These are phyloP conservation scores for Palythoa heliodiscus DNA, from an alignment of 92 coral and sea anemone species.

Conservation along the genomic window DNA sequence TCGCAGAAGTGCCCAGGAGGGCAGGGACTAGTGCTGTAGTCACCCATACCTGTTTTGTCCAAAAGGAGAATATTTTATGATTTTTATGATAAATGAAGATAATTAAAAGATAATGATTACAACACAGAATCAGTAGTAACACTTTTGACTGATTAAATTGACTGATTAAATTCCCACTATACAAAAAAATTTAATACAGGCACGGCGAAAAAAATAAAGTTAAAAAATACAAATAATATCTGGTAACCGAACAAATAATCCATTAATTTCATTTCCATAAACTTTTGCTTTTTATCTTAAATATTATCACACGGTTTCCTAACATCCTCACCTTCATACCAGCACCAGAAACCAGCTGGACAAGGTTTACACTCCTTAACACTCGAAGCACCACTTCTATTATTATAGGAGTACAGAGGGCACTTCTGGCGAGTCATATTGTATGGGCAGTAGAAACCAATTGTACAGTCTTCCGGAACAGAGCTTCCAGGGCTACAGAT, in stretches of 20 bases:
- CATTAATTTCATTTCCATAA: no score
- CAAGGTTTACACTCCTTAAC: slow-evolving; percentile 82
- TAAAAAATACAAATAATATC: no score
- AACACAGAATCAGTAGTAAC: not conserved
- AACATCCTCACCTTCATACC: slow-evolving; percentile 69
- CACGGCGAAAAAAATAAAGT: not conserved
- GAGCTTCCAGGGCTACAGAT: slow-evolving; percentile 84
- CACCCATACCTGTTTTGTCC: slow-evolving; percentile 62
- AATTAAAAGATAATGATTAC: not conserved
- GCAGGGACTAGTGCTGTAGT: slow-evolving; percentile 79
- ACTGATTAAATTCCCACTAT: no score
- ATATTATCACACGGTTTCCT: not conserved
- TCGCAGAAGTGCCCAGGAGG: slow-evolving; percentile 90
- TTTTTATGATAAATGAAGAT: not conserved
- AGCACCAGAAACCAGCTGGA: slow-evolving; percentile 93
- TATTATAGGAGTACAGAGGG: slow-evolving; percentile 72
- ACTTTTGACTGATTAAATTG: not conserved
- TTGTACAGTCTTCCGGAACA: slow-evolving; percentile 80
- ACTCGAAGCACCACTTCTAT: slow-evolving; percentile 71
- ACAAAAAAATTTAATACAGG: not conserved
- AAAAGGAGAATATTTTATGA: not conserved
- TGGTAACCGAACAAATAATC: no score
- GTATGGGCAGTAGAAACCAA: slow-evolving; percentile 89
- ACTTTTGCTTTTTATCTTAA: no score
- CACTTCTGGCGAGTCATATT: slow-evolving; percentile 84